phyloP scores from a whole-genome alignment of 2,888 invertebrate genomes.

The Eristalis intricaria region DNA sequence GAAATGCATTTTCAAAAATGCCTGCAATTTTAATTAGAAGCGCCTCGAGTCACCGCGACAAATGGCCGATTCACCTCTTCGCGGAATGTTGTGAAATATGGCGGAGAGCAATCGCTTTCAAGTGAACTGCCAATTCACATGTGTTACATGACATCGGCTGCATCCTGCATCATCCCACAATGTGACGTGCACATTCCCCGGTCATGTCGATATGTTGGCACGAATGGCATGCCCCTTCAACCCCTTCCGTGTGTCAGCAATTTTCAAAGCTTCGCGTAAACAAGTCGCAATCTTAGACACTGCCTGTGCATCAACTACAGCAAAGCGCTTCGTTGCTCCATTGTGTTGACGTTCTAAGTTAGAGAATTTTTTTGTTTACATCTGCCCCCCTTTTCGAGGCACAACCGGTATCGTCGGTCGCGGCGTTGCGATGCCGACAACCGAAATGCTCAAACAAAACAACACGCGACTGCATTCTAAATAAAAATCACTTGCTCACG shows the following conservation, averaged over 20 bases:
- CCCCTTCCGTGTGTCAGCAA: not conserved
- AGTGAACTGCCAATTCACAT: not conserved
- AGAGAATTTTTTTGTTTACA: slow-evolving; percentile 33
- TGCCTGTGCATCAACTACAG: not conserved
- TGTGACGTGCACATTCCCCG: not conserved
- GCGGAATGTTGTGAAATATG: not conserved
- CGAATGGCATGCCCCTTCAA: not conserved
- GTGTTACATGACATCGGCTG: not conserved
- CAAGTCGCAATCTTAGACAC: not conserved
- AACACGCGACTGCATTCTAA: slow-evolving; percentile 64
- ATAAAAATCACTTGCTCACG: slow-evolving; percentile 19
- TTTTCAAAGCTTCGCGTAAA: not conserved
- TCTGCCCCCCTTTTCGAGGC: not conserved
- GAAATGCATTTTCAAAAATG: not conserved
- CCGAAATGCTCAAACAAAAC: slow-evolving; percentile 24
- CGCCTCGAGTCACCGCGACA: not conserved
- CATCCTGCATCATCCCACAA: not conserved
- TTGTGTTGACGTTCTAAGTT: not conserved
- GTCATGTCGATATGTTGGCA: not conserved
- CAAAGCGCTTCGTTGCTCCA: not conserved
- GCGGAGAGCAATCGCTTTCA: not conserved
- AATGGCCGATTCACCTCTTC: not conserved
- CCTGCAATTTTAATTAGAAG: not conserved
- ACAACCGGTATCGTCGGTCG: not conserved
- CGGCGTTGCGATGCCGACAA: slow-evolving; percentile 10